Base-by-base conservation (phyloP, 35 echinoderm and acorn worm genomes). In the Heliocidaris tuberculata region DNA sequence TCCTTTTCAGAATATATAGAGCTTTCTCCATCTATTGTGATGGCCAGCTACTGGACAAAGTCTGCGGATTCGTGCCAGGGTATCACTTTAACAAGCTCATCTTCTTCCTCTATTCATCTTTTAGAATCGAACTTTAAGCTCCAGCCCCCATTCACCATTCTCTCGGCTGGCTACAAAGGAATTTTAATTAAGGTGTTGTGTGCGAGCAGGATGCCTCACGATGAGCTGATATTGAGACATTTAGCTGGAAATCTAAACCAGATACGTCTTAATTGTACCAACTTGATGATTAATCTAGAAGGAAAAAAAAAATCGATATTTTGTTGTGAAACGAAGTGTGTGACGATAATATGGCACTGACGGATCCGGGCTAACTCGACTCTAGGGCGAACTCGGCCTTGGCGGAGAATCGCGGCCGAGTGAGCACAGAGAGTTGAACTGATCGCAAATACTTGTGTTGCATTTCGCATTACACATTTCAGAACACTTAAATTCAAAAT, bases 121-220 rank as follows among this genome's bases (percentile, higher is more conserved):
- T 27, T 78, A 78, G 65, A 78, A 78, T 27, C 27, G 65, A n/a
- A 7, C 27, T 78, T 78, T 78, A 78, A 78, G 65, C 65, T 8
- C 27, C 7, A 21, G 65, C 27, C 65, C 65, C 27, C 21, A 78
- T 78, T 78, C 65, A 78, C 65, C 65, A 24, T 6, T n/a, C 27
- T n/a, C 65, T 78, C 19, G 60, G 19, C 27, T 21, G 21, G 8
- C 65, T 19, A 78, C 17, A 78, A 78, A 78, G 65, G 65, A 78
- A 78, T 78, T 78, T 78, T 78, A 78, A 78, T 78, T 78, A 78
- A 78, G 21, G 65, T 78, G 65, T 78, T 78, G 65, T 78, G 65
- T 19, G 4, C 4, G 65, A n/a, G 65, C 19, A 78, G 65, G 65
- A 78, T 78, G 65, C 65, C 7, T 19, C 27, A 78, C 15, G 27